phyloP scores from a whole-genome alignment of 1,140 invertebrate genomes.

The Trinorchestia longiramus region DNA sequence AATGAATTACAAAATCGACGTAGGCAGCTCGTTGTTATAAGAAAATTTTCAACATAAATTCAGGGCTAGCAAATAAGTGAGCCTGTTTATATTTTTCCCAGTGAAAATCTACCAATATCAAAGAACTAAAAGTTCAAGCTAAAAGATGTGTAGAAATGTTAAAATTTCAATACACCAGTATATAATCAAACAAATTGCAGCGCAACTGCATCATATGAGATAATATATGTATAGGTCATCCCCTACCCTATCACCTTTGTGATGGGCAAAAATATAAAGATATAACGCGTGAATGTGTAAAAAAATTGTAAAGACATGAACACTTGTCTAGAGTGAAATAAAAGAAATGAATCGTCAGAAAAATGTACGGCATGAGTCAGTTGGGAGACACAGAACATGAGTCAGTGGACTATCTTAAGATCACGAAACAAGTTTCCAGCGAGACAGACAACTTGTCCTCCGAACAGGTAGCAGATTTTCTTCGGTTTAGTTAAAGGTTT shows the following conservation, averaged over 20 bases:
- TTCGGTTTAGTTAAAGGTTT: constrained; percentile 44
- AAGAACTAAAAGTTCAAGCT: background rate
- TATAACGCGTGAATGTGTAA: background rate
- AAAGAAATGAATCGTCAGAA: background rate
- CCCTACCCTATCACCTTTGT: background rate
- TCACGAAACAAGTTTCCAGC: background rate
- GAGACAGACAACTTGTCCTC: background rate
- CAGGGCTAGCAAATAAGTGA: background rate
- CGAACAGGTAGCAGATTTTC: constrained; percentile 35
- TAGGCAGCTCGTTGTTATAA: background rate
- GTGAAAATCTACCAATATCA: background rate
- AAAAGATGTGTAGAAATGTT: background rate
- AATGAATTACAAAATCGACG: background rate
- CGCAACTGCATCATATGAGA: background rate
- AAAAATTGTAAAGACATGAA: background rate
- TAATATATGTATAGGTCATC: background rate
- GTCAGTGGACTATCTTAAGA: background rate
- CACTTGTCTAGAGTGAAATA: too few relatives aligned
- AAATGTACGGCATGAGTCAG: background rate
- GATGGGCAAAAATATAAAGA: background rate
- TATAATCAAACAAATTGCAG: background rate
- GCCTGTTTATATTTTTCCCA: background rate
- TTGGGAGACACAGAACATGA: background rate
- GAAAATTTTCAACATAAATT: background rate
- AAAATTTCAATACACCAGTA: background rate